phyloP scores from a whole-genome alignment of 1,140 invertebrate species.

The Aphaenogaster floridana region DNA sequence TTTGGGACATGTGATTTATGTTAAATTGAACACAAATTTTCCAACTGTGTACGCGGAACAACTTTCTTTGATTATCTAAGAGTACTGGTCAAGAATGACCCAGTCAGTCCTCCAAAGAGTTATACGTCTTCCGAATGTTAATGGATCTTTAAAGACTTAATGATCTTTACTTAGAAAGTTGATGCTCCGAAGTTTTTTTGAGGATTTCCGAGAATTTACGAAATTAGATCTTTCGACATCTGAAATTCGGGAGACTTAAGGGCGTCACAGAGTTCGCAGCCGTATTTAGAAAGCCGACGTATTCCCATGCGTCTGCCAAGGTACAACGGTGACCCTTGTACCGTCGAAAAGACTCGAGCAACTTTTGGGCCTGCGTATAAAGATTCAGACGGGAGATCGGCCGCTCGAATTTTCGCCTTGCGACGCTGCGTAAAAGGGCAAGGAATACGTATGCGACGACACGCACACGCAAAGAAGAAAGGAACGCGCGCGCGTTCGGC shows the following conservation, averaged over 20 bases:
- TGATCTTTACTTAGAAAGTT: not conserved
- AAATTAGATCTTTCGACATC: not conserved
- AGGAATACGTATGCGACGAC: slow-evolving; percentile 20
- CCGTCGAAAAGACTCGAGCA: not conserved
- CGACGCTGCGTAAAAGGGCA: slow-evolving; percentile 52
- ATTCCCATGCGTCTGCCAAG: not conserved
- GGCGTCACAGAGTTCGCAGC: not conserved
- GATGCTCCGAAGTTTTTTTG: not conserved
- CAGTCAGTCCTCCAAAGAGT: too few relatives aligned
- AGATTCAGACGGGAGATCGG: slow-evolving; percentile 62
- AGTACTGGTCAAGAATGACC: too few relatives aligned
- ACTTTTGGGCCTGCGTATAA: slow-evolving; percentile 24
- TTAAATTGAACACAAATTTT: too few relatives aligned
- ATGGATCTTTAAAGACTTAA: not conserved
- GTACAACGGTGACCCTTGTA: slow-evolving; percentile 13
- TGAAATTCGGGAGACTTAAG: not conserved
- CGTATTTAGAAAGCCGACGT: slow-evolving; percentile 24
- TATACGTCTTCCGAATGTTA: too few relatives aligned
- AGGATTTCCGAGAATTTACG: not conserved
- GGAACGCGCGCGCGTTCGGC: slow-evolving; percentile 28
- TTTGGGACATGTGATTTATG: too few relatives aligned
- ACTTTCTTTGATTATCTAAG: too few relatives aligned
- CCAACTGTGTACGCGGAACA: too few relatives aligned
- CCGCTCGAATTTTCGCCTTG: slow-evolving; percentile 52
- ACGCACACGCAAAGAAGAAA: not conserved